A percentile compares a stretch with the other conserved stretches of the same genome.
Evolutionary conservation across 2,113 vertebrate species (phyloP).

Genomic region (Cyprinodon tularosa): DNA sequence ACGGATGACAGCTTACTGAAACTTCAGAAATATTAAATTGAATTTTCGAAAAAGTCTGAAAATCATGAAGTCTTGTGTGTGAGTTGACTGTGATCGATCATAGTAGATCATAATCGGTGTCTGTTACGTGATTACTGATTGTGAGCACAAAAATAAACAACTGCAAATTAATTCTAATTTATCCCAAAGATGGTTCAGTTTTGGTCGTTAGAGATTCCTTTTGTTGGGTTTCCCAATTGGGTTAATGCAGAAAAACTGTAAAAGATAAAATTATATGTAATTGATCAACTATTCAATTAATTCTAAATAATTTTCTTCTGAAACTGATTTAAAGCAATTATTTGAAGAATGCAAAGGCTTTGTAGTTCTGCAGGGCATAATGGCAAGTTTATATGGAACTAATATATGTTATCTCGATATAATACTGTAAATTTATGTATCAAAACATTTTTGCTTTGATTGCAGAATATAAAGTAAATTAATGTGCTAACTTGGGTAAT

Average conservation of each 20-base stretch:
- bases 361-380: background rate
- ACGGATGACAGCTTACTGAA: too few relatives aligned
- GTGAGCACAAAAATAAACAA: background rate
- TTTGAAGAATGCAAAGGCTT: background rate
- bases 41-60: too few relatives aligned
- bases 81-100: too few relatives aligned
- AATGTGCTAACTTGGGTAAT: background rate
- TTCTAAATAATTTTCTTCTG: too few relatives aligned
- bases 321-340: background rate
- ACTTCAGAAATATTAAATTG: too few relatives aligned
- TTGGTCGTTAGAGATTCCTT: background rate
- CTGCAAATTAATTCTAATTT: background rate
- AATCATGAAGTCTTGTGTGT: too few relatives aligned
- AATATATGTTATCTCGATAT: too few relatives aligned
- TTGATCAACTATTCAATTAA: too few relatives aligned
- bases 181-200: background rate
- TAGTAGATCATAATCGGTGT: too few relatives aligned
- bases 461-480: background rate
- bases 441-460: background rate
- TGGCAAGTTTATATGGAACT: background rate
- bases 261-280: too few relatives aligned
- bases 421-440: too few relatives aligned
- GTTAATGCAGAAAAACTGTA: background rate
- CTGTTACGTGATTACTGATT: too few relatives aligned
- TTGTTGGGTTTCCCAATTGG: background rate